Percentiles rank a stretch among this genome's conserved stretches.
Conservation (phyloP, 2,797 vertebrate species). For the Aselliscus stoliczkanus region DNA sequence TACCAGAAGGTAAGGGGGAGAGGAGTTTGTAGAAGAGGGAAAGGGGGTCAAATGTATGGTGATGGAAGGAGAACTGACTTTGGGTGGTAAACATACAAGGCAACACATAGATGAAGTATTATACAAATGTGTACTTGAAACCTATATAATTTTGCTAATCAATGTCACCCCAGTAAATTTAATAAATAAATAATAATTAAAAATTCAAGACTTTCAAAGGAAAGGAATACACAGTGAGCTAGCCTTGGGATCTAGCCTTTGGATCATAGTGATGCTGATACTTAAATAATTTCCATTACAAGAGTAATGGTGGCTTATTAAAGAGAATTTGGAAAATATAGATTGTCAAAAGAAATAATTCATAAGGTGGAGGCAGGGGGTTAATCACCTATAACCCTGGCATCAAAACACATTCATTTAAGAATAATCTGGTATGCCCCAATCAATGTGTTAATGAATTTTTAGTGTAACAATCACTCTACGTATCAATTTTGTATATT, state of each 20-base stretch:
- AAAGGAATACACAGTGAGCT: background rate
- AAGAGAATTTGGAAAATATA: background rate
- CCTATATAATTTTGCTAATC: too few relatives aligned
- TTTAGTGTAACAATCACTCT: background rate
- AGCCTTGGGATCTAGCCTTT: background rate
- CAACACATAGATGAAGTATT: too few relatives aligned
- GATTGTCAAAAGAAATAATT: background rate
- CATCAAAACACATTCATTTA: background rate
- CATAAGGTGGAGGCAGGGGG: fast-evolving
- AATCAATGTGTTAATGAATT: background rate
- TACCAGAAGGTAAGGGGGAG: too few relatives aligned
- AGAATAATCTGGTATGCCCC: background rate
- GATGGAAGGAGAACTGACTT: too few relatives aligned
- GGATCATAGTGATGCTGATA: background rate
- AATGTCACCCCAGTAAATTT: too few relatives aligned
- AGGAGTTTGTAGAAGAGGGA: too few relatives aligned
- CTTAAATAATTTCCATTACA: background rate
- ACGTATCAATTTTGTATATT: background rate
- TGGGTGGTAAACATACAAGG: too few relatives aligned
- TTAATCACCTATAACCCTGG: background rate
- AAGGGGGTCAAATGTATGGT: too few relatives aligned
- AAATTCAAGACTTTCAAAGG: background rate
- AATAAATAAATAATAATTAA: too few relatives aligned
- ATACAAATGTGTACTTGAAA: too few relatives aligned
- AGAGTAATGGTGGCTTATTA: conserved; percentile 10